Base-by-base conservation (phyloP, 2,888 invertebrate genomes). In the Orthosia incerta region DNA sequence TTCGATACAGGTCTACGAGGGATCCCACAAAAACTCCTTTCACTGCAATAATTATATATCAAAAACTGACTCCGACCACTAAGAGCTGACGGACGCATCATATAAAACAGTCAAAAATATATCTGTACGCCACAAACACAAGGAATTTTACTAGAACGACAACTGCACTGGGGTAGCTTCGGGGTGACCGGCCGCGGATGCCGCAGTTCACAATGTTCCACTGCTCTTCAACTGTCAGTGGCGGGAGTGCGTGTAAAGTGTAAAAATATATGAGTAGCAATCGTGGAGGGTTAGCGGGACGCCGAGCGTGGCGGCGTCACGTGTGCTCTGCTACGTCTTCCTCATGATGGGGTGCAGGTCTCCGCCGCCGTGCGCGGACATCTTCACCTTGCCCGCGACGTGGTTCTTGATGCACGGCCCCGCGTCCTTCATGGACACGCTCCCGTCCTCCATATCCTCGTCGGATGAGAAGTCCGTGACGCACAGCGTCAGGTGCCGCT, bases 351-450 rank as follows among this genome's bases (percentile, higher is more conserved):
- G 95, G 77, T 93, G 91, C 46, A 96, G 91, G 86, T 96, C 96
- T 5, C 96, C 96, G 48, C 94, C 96, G 59, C 95, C 96, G 80
- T 96, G 95, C 18, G 95, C 95, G 0, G 95, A 94, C 90, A 95
- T 87, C 85, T 94, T 94, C 64, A 91, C 86, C 76, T 94, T 94
- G 15, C 93, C 93, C 23, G 84, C 69, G 26, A 88, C 89, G 85
- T 90, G 93, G 79, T 86, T 92, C 86, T 94, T 95, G 55, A 91
- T 90, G 74, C 93, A 89, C 3, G 94, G 93, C 2, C 92, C 91
- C 23, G 93, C 93, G 84, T 94, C 94, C 82, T 93, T 94, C 55
- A 95, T 92, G 2, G 94, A 90, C 45, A 92, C 89, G 45, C 78
- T 83, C 0, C 89, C 83, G 31, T 93, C 92, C 18, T 92, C 93